A percentile compares a stretch with the other conserved stretches of the same genome.
Evolutionary conservation across 1,140 invertebrate genomes (phyloP).

Genomic region (Pseudomyrmex concolor): DNA sequence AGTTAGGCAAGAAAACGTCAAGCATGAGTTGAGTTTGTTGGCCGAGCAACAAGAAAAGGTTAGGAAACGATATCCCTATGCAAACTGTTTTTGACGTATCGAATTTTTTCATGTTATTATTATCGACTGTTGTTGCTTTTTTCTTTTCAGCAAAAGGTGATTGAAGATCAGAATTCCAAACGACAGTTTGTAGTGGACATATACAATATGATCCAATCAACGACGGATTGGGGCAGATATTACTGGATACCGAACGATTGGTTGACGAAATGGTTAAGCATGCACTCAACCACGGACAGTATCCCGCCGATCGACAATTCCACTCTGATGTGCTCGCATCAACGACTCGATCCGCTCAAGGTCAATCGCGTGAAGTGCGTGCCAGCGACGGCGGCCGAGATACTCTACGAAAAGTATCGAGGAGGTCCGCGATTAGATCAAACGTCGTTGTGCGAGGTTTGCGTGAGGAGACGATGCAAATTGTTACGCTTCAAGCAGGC

Average conservation of each 20-base stretch:
- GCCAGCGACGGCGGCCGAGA: conserved; percentile 79
- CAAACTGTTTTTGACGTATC: not conserved
- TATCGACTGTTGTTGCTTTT: conserved; percentile 30
- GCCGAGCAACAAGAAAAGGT: conserved; percentile 82
- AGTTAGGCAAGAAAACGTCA: conserved; percentile 80
- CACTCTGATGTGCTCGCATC: conserved; percentile 84
- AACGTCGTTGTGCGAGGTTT: conserved; percentile 83
- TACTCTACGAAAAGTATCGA: conserved; percentile 84
- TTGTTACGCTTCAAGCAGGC: conserved; percentile 79
- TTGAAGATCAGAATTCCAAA: conserved; percentile 84
- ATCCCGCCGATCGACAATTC: conserved; percentile 84
- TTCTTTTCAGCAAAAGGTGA: conserved; percentile 83
- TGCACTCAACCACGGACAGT: conserved; percentile 80
- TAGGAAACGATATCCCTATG: conserved; percentile 20
- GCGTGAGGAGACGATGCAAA: conserved; percentile 85
- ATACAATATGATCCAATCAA: conserved; percentile 77
- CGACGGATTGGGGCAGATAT: conserved; percentile 73
- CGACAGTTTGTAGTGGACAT: conserved; percentile 81
- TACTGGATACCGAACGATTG: conserved; percentile 86
- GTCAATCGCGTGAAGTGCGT: conserved; percentile 82
- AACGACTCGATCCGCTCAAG: conserved; percentile 82
- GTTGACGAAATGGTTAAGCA: conserved; percentile 83
- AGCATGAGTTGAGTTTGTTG: conserved; percentile 80
- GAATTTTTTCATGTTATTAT: not conserved
- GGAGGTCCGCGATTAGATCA: conserved; percentile 83